Conservation (phyloP, 1,140 invertebrate genomes). For the Bombus confusus region DNA sequence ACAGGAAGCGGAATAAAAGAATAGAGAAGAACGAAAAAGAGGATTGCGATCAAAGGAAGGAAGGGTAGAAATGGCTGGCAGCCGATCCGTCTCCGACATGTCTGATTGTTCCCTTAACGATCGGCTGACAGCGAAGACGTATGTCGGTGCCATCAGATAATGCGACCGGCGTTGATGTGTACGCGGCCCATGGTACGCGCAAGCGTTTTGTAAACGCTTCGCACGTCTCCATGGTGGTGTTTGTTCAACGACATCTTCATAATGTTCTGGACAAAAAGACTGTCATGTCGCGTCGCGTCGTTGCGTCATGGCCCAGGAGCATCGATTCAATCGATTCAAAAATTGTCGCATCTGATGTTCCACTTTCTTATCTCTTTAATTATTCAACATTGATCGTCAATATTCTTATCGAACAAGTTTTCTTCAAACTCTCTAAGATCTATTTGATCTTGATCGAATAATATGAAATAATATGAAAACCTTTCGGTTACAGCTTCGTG, state of each 20-base stretch:
- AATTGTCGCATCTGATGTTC: not conserved
- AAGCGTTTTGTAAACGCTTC: slow-evolving; percentile 62
- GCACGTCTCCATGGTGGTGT: slow-evolving; percentile 41
- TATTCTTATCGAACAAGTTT: too few species aligned
- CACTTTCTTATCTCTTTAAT: too few species aligned
- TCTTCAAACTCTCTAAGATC: not conserved
- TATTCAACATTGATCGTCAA: too few species aligned
- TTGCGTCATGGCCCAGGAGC: slow-evolving; percentile 43
- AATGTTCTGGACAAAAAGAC: slow-evolving; percentile 60
- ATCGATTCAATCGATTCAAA: not conserved
- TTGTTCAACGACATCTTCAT: slow-evolving; percentile 64
- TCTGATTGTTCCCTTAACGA: slow-evolving; percentile 69
- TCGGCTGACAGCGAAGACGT: slow-evolving; percentile 67
- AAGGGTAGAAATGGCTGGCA: slow-evolving; percentile 24
- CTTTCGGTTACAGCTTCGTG: not conserved
- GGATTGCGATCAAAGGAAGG: slow-evolving; percentile 11
- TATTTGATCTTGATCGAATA: not conserved
- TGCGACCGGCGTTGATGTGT: slow-evolving; percentile 54
- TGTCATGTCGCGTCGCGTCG: slow-evolving; percentile 46
- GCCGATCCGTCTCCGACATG: slow-evolving; percentile 45
- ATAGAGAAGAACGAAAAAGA: slow-evolving; percentile 39
- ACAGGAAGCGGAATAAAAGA: not conserved
- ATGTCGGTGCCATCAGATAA: slow-evolving; percentile 68
- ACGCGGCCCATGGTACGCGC: slow-evolving; percentile 33
- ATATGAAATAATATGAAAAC: not conserved